Evolutionary conservation across 1,140 invertebrate genomes (phyloP).

Genomic region (Drosophila eugracilis): DNA sequence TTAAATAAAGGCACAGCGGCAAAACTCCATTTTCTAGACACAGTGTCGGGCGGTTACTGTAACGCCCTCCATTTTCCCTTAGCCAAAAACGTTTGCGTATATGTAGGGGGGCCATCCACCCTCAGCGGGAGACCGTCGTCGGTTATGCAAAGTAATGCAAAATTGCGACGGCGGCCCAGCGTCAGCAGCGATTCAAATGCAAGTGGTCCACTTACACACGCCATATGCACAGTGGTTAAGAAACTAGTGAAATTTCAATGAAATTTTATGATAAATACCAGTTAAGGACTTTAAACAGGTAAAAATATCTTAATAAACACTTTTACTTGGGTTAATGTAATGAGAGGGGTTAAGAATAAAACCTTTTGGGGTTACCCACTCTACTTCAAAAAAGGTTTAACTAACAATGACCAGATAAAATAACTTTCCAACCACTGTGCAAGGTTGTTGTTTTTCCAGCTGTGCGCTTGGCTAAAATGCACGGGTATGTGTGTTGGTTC

Average conservation of each 20-base stretch:
- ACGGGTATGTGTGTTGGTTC: conserved; percentile 28
- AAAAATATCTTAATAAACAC: too few species aligned
- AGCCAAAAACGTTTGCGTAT: not conserved
- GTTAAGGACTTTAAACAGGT: too few species aligned
- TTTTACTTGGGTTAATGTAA: too few species aligned
- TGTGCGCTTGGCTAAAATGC: conserved; percentile 23
- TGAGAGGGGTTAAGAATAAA: too few species aligned
- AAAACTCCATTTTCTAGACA: conserved; percentile 42
- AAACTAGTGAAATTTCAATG: not conserved
- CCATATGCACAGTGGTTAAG: conserved; percentile 24
- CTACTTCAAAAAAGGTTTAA: too few species aligned
- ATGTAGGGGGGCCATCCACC: not conserved
- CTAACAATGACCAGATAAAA: not conserved
- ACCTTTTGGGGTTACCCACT: too few species aligned
- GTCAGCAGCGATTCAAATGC: conserved; percentile 69
- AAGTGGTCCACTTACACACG: conserved; percentile 61
- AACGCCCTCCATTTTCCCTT: not conserved
- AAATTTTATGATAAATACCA: too few species aligned
- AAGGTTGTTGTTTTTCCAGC: conserved; percentile 53
- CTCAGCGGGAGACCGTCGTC: conserved; percentile 28
- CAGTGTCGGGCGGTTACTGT: conserved; percentile 25
- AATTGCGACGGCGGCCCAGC: conserved; percentile 61
- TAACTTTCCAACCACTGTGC: conserved; percentile 18
- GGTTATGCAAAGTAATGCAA: conserved; percentile 81
- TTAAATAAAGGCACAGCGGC: conserved; percentile 68